Conservation (phyloP, 1,140 invertebrate species). For the Ceratosolen fusciceps region DNA sequence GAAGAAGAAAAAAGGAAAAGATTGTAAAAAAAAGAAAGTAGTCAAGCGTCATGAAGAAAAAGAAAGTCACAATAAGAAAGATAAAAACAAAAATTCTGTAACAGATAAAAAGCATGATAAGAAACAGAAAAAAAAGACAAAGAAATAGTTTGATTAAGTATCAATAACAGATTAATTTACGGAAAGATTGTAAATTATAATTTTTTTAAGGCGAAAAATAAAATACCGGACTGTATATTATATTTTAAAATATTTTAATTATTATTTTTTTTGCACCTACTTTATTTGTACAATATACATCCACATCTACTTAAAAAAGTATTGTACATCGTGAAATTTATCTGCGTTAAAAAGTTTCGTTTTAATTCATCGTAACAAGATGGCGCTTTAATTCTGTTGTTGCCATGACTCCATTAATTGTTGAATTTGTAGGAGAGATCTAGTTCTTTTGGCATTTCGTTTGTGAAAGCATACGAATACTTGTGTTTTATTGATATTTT, state of each 20-base stretch:
- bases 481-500: not conserved
- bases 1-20: constrained; percentile 49
- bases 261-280: not conserved
- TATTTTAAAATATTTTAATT: not conserved
- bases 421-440: constrained; percentile 19
- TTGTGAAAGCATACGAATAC: not conserved
- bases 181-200: constrained; percentile 17
- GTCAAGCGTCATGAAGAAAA: constrained; percentile 39
- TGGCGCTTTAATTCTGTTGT: constrained; percentile 9
- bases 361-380: constrained; percentile 3
- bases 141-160: not conserved
- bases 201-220: constrained; percentile 25
- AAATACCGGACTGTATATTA: constrained; percentile 7
- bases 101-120: constrained; percentile 35
- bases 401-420: constrained; percentile 32
- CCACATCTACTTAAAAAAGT: not conserved
- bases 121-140: constrained; percentile 27
- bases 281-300: not conserved
- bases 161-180: constrained; percentile 19
- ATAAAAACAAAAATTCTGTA: constrained; percentile 15
- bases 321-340: not conserved
- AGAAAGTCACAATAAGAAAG: constrained; percentile 44
- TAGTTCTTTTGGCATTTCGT: not conserved
- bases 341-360: not conserved
- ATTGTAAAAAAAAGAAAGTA: constrained; percentile 31